phyloP scores from a whole-genome alignment of 2,113 vertebrate species.

The Synchiropus splendidus region DNA sequence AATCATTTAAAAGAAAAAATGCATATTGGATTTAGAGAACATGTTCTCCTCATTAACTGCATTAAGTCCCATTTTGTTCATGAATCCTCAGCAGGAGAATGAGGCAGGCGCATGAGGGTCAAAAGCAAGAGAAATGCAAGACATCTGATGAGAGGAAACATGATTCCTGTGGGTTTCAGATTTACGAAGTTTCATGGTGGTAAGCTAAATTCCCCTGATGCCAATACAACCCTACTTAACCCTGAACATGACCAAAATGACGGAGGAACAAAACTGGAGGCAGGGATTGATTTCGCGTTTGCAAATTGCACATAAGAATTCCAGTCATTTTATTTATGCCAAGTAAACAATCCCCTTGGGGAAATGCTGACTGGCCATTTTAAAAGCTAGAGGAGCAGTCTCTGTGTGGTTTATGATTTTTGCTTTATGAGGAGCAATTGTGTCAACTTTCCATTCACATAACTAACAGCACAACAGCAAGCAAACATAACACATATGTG shows the following conservation, averaged over 20 bases:
- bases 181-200: slow-evolving; percentile 17
- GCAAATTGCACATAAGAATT: slow-evolving; percentile 2
- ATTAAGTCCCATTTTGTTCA: too few species aligned
- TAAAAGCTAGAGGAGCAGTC: not conserved
- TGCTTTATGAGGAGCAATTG: slow-evolving; percentile 1
- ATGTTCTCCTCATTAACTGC: too few species aligned
- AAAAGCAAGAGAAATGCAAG: too few species aligned
- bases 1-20: too few species aligned
- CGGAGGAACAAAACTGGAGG: not conserved
- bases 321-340: not conserved
- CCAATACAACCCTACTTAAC: slow-evolving; percentile 12
- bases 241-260: slow-evolving; percentile 2
- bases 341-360: not conserved
- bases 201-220: slow-evolving; percentile 2
- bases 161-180: slow-evolving; percentile 9
- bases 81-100: too few species aligned
- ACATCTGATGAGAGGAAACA: slow-evolving; percentile 12
- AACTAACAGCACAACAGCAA: slow-evolving; percentile 4
- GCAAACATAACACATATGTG: slow-evolving; percentile 1
- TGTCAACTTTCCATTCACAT: slow-evolving; percentile 10
- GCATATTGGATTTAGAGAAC: too few species aligned
- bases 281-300: not conserved
- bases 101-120: too few species aligned
- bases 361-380: slow-evolving; percentile 18
- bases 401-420: not conserved